Conservation (phyloP, 2,797 vertebrate species). For the Ceyx erithaca region DNA sequence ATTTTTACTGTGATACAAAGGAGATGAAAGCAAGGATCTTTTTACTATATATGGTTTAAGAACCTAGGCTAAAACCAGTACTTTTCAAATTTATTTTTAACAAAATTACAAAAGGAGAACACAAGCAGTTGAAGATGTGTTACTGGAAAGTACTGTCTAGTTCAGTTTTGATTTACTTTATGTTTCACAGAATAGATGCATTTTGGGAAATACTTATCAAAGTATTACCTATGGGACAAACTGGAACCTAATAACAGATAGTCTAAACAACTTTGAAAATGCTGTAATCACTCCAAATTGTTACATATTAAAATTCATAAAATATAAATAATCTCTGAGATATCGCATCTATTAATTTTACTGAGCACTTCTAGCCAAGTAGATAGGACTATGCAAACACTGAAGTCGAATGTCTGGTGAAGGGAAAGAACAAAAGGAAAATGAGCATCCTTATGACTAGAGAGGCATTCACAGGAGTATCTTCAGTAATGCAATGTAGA, state of each 20-base stretch:
- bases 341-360: conserved; percentile 12
- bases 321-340: neutral
- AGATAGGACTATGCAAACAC: neutral
- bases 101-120: neutral
- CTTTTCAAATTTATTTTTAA: neutral
- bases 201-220: neutral
- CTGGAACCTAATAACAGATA: neutral
- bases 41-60: neutral
- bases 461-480: neutral
- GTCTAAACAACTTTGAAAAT: conserved; percentile 10
- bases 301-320: neutral
- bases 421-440: neutral
- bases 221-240: neutral
- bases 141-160: neutral
- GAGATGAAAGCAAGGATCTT: neutral
- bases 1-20: neutral
- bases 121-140: neutral
- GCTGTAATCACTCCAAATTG: neutral
- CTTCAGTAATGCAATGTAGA: neutral
- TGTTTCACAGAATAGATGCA: neutral
- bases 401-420: conserved; percentile 28
- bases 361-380: neutral
- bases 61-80: neutral
- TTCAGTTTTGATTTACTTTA: neutral
- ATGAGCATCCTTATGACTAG: neutral